Evolutionary conservation across 2,113 vertebrate species (phyloP).

Genomic region (Antechinus stuartii): DNA sequence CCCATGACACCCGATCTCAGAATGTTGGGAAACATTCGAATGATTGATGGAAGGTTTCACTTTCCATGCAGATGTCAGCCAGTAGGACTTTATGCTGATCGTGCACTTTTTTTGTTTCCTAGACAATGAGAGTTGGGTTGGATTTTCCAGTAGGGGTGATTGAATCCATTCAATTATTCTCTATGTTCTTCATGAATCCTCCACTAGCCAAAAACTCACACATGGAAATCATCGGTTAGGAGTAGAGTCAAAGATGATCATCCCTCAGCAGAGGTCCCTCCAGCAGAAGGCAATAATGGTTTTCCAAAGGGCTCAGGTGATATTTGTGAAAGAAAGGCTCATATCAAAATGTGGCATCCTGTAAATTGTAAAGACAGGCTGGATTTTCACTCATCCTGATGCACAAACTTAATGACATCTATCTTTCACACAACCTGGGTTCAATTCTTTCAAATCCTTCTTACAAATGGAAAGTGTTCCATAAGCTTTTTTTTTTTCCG

Average conservation of each 20-base stretch:
- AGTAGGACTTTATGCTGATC: neutral
- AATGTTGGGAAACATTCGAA: constrained; percentile 4
- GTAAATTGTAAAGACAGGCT: neutral
- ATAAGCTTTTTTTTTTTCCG: neutral
- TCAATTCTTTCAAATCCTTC: neutral
- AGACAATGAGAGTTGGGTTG: neutral
- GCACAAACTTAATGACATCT: neutral
- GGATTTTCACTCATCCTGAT: neutral
- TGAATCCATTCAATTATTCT: neutral
- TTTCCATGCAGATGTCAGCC: neutral
- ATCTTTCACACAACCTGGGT: neutral
- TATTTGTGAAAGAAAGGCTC: neutral
- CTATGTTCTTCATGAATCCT: neutral
- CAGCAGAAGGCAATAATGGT: neutral
- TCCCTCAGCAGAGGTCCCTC: neutral
- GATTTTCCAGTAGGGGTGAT: neutral
- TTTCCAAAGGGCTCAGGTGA: neutral
- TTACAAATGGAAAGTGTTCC: neutral
- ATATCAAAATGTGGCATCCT: neutral
- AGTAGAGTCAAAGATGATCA: neutral
- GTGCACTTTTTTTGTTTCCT: neutral
- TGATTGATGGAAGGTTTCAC: neutral
- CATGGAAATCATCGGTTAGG: neutral
- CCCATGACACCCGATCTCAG: neutral
- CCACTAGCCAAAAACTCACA: neutral